Conservation (phyloP, 2,888 invertebrate species). For the Ochlodes sylvanus region DNA sequence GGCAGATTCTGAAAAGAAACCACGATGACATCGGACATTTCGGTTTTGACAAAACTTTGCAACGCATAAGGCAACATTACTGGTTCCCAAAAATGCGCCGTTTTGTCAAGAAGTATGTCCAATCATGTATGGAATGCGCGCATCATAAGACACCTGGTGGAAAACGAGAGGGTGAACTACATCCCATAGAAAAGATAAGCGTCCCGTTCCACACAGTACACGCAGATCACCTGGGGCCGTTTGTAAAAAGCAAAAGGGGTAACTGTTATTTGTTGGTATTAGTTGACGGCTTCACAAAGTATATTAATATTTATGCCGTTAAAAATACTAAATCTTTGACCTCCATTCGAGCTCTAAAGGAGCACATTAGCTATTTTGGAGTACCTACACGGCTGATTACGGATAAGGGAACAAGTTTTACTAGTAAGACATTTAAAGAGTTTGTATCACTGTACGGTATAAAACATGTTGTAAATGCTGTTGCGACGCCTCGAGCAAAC, state of each 20-base stretch:
- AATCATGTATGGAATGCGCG: slow-evolving; percentile 42
- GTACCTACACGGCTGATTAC: not conserved
- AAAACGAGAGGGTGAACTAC: not conserved
- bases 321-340: not conserved
- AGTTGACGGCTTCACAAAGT: not conserved
- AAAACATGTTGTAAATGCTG: slow-evolving; percentile 41
- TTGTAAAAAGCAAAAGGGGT: not conserved
- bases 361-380: not conserved
- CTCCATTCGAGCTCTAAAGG: not conserved
- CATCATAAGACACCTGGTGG: slow-evolving; percentile 32
- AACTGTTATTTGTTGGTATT: not conserved
- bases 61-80: slow-evolving; percentile 22
- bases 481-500: slow-evolving; percentile 45
- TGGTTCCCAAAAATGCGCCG: slow-evolving; percentile 47
- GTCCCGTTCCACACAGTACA: not conserved
- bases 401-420: not conserved
- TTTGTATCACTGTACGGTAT: slow-evolving; percentile 23
- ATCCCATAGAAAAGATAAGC: not conserved
- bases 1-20: not conserved
- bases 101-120: slow-evolving; percentile 43
- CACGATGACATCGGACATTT: not conserved
- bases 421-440: not conserved
- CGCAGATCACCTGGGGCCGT: not conserved
- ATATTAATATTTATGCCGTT: not conserved
- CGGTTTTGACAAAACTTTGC: not conserved